Conservation (phyloP, 2,113 vertebrate genomes). For the Myanophis thanlyinensis region DNA sequence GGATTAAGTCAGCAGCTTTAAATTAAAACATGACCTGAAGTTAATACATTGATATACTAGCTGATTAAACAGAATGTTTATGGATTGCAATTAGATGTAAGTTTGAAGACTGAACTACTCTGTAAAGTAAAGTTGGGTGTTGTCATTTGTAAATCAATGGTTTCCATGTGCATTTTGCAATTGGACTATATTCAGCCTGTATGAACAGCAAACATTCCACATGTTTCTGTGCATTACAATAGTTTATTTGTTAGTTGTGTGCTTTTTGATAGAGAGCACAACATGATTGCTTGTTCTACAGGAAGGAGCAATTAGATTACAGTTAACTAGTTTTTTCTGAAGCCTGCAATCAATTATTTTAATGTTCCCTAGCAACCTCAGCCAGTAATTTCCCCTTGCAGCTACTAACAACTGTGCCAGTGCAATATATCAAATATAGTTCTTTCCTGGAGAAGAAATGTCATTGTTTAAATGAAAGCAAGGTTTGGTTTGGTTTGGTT, state of each 20-base stretch:
- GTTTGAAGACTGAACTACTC: background rate
- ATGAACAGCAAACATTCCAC: background rate
- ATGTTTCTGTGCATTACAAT: background rate
- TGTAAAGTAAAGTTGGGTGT: background rate
- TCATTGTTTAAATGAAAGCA: background rate
- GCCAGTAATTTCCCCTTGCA: background rate
- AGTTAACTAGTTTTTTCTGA: background rate
- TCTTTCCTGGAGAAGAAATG: background rate
- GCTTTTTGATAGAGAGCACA: background rate
- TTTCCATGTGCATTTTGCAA: background rate
- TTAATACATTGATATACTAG: background rate
- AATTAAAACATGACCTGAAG: background rate
- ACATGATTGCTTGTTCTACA: constrained; percentile 11
- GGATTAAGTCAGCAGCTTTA: background rate
- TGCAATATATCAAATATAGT: background rate
- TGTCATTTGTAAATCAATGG: background rate
- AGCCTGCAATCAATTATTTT: constrained; percentile 19
- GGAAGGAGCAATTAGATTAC: constrained; percentile 17
- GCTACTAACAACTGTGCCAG: background rate
- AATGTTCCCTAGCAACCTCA: constrained; percentile 1
- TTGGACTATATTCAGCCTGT: background rate
- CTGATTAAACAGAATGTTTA: background rate
- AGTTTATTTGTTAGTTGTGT: constrained; percentile 7
- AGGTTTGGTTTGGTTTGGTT: background rate
- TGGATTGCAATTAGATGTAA: background rate